A percentile compares a stretch with the other conserved stretches of the same genome.
phyloP scores from a whole-genome alignment of 37 sponge, comb jelly and placozoan genomes.

The Dysidea cf. avara region DNA sequence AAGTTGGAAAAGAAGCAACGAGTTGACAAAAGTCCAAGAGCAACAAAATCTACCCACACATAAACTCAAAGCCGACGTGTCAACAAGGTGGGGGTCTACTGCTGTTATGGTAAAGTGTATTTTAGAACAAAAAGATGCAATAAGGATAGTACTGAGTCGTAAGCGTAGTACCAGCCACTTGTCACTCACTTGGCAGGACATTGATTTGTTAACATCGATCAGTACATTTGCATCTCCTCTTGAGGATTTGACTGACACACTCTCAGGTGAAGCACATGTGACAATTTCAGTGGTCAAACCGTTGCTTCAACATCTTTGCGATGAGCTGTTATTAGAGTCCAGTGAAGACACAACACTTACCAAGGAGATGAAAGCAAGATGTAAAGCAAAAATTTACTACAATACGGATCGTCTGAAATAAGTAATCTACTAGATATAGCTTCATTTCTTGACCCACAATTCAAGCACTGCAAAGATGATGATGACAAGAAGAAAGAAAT shows the following conservation, averaged over 20 bases:
- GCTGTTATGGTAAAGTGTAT: not conserved
- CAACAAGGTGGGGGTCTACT: conserved; percentile 25
- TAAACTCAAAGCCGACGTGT: conserved; percentile 10
- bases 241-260: not conserved
- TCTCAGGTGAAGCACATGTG: not conserved
- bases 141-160: not conserved
- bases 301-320: not conserved
- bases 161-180: not conserved
- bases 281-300: conserved; percentile 2
- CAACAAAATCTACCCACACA: conserved; percentile 2
- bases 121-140: not conserved
- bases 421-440: not conserved
- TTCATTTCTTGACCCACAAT: not conserved
- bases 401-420: not conserved
- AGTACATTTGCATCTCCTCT: not conserved
- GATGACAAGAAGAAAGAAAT: not conserved
- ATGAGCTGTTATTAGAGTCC: not conserved
- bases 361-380: not conserved
- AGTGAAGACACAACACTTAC: not conserved
- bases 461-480: not conserved
- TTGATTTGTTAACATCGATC: not conserved
- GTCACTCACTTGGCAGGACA: not conserved
- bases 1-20: conserved; percentile 12
- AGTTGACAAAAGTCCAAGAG: conserved; percentile 6
- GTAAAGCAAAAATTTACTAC: not conserved